Evolutionary conservation across 2,888 invertebrate genomes (phyloP), one percentile per base, ranked within the genome.

Genomic region (Oconnorella tubifera): DNA sequence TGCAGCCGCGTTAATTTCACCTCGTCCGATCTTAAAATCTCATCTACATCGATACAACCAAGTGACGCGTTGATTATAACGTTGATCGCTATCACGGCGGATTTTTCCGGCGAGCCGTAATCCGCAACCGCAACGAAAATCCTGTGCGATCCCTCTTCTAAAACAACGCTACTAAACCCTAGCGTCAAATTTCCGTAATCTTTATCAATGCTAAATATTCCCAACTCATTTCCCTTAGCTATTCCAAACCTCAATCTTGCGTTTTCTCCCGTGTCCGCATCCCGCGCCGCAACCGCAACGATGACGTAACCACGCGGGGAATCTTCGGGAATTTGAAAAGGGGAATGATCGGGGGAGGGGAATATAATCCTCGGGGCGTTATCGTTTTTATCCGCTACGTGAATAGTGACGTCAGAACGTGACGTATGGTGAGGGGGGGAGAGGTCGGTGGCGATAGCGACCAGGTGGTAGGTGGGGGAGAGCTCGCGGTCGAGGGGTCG

Each of bases 311-410:
- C 60, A 4, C 10, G 19, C 14, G 60, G 28, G 6, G n/a, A 4
- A 6, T 60, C 27, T 6, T 4, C 4, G 51, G 60, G 25, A 28
- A 60, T 25, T 6, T 27, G 3, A 4, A 60, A 3, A 14, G 27
- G 6, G 29, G 23, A 6, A 29, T 60, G 25, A 10, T 51, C 48
- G 6, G 4, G 14, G 14, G 50, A 6, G 6, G 60, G 60, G 27
- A 60, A 60, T 23, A 14, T 6, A 4, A 60, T 51, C 6, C 6
- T 4, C 3, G 60, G 60, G n/a, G 51, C 28, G 51, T 60, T 55
- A 33, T 60, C 60, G 31, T 60, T 60, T 4, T 4, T 6, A 56
- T 60, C 60, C 50, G 6, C 33, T 51, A 60, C 60, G 29, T 53
- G 3, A 4, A 60, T 14, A 14, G 29, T 10, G 3, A 60, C 53